A percentile compares a stretch with the other conserved stretches of the same genome.
Conservation (phyloP, 2,888 invertebrate species). For the Luperina nickerlii region DNA sequence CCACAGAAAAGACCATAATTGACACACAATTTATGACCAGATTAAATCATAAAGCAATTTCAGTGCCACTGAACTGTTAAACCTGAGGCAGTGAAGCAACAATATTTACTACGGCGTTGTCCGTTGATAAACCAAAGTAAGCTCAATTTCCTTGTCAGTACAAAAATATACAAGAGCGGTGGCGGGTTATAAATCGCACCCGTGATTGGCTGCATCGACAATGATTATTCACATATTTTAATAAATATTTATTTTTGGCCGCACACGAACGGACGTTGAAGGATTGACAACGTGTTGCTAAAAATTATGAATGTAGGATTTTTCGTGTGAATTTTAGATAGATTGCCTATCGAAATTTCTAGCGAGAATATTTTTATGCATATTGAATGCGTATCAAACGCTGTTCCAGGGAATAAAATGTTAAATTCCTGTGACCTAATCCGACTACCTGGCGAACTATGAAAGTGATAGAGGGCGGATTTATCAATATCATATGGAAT, state of each 20-base stretch:
- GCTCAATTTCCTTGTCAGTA: slow-evolving; percentile 72
- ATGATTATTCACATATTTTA: slow-evolving; percentile 73
- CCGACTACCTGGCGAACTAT: slow-evolving; percentile 2
- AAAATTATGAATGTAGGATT: slow-evolving; percentile 64
- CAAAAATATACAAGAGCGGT: slow-evolving; percentile 70
- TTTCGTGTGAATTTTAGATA: slow-evolving; percentile 54
- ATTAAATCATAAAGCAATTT: slow-evolving; percentile 59
- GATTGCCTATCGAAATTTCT: slow-evolving; percentile 50
- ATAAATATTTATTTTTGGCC: slow-evolving; percentile 75
- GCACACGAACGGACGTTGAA: slow-evolving; percentile 56
- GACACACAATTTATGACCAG: slow-evolving; percentile 59
- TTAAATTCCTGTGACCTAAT: slow-evolving; percentile 17
- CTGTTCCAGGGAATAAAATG: slow-evolving; percentile 21
- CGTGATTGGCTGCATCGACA: slow-evolving; percentile 72
- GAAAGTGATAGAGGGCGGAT: neutral
- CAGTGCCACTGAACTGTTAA: slow-evolving; percentile 55
- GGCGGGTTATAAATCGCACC: slow-evolving; percentile 69
- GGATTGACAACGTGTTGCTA: slow-evolving; percentile 63
- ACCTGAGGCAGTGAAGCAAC: slow-evolving; percentile 60
- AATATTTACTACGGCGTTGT: slow-evolving; percentile 55
- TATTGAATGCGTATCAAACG: slow-evolving; percentile 45
- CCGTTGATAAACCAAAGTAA: slow-evolving; percentile 60
- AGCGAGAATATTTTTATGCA: slow-evolving; percentile 42
- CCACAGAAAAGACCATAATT: slow-evolving; percentile 46
- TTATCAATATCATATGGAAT: slow-evolving; percentile 11